phyloP scores from a whole-genome alignment of 2,113 vertebrate species.

The Hylia prasina region DNA sequence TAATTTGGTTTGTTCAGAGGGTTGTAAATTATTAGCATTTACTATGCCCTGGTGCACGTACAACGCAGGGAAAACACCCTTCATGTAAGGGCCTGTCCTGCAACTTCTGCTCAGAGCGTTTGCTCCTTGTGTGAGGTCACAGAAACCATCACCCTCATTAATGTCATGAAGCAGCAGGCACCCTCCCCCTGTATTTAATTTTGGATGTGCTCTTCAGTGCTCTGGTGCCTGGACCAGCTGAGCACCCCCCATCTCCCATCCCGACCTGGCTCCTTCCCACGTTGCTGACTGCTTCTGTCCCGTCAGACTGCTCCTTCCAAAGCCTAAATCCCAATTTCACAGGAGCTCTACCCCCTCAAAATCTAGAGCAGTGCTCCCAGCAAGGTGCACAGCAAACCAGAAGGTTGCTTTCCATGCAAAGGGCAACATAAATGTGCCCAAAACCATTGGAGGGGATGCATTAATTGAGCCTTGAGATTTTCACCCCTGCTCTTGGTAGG shows the following conservation, averaged over 20 bases:
- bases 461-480: background rate
- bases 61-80: background rate
- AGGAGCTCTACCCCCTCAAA: background rate
- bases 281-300: background rate
- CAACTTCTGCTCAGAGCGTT: background rate
- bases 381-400: background rate
- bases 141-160: background rate
- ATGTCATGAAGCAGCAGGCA: background rate
- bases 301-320: background rate
- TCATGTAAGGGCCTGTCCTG: constrained; percentile 29
- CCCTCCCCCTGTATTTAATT: background rate
- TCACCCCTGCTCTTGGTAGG: background rate
- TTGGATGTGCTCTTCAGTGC: background rate
- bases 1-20: background rate
- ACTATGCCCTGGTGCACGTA: background rate
- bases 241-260: background rate
- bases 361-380: background rate
- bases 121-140: background rate
- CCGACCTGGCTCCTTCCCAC: background rate
- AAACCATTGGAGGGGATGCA: accelerated
- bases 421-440: background rate
- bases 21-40: background rate
- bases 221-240: background rate
- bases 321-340: background rate
- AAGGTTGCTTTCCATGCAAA: background rate